phyloP scores from a whole-genome alignment of 2,888 invertebrate genomes.

The Euplagia quadripunctaria region DNA sequence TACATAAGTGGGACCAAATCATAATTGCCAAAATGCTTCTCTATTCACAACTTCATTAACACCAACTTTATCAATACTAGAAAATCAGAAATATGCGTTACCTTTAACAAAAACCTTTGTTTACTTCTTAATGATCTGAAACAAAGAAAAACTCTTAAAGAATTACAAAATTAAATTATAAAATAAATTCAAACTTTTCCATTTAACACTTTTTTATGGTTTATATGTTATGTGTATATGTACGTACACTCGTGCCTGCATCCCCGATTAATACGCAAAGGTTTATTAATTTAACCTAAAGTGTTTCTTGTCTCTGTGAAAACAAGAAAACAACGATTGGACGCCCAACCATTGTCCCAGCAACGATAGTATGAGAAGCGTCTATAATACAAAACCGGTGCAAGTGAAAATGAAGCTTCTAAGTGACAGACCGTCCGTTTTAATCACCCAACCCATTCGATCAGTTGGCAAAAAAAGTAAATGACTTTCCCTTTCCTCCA shows the following conservation, averaged over 20 bases:
- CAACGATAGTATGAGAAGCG: background rate
- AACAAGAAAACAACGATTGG: background rate
- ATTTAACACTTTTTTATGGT: background rate
- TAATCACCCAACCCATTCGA: conserved; percentile 41
- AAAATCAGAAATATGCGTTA: no score
- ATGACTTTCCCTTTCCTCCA: conserved; percentile 19
- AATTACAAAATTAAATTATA: no score
- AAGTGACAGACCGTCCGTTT: conserved; percentile 43
- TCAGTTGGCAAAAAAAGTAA: conserved; percentile 28
- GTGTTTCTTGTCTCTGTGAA: background rate
- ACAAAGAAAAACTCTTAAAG: background rate
- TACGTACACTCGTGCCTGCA: background rate
- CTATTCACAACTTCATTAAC: no score
- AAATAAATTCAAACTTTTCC: background rate
- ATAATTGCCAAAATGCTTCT: no score
- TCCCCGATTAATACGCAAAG: background rate
- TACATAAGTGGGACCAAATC: no score
- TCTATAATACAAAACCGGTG: conserved; percentile 22
- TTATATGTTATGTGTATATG: background rate
- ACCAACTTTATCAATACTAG: no score
- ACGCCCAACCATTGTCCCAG: background rate
- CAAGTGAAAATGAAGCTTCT: conserved; percentile 29
- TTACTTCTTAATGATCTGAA: background rate
- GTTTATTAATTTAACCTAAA: background rate
- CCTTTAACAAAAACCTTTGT: no score